Conservation (phyloP, 2,113 vertebrate genomes). For the Elaphurus davidianus region DNA sequence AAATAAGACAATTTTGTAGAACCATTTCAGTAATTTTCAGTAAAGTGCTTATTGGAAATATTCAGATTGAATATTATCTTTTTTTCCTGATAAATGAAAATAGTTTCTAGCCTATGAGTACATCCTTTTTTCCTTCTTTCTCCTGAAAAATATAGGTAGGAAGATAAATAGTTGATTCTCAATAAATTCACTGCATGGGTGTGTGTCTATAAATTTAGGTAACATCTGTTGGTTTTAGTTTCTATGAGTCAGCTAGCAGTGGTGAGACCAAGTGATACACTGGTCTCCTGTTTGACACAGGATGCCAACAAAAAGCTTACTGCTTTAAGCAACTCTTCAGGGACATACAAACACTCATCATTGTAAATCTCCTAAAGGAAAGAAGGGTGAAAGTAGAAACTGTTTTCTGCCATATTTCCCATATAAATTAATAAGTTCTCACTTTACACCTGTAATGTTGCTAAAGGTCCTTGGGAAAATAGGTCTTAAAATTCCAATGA, state of each 20-base stretch:
- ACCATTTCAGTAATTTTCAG: background rate
- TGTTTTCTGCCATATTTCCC: background rate
- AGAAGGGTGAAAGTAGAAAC: background rate
- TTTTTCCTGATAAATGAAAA: background rate
- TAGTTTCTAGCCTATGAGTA: background rate
- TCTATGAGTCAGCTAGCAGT: background rate
- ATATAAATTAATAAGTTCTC: background rate
- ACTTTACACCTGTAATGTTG: background rate
- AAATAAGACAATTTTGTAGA: constrained; percentile 9
- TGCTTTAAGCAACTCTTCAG: background rate
- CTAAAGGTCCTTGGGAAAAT: background rate
- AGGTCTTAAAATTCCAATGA: background rate
- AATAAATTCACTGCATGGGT: background rate
- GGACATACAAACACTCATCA: background rate
- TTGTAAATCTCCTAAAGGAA: background rate
- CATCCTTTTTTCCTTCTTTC: background rate
- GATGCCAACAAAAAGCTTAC: background rate
- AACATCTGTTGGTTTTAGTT: background rate
- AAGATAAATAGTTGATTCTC: background rate
- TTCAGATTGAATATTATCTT: background rate
- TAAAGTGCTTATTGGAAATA: background rate
- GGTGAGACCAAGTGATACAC: background rate
- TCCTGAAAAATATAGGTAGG: background rate
- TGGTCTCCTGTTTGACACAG: too few species aligned
- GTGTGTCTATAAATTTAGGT: background rate